Percentiles rank a stretch among this genome's conserved stretches.
phyloP scores from a whole-genome alignment of 2,113 vertebrate species.

The Columbina picui region DNA sequence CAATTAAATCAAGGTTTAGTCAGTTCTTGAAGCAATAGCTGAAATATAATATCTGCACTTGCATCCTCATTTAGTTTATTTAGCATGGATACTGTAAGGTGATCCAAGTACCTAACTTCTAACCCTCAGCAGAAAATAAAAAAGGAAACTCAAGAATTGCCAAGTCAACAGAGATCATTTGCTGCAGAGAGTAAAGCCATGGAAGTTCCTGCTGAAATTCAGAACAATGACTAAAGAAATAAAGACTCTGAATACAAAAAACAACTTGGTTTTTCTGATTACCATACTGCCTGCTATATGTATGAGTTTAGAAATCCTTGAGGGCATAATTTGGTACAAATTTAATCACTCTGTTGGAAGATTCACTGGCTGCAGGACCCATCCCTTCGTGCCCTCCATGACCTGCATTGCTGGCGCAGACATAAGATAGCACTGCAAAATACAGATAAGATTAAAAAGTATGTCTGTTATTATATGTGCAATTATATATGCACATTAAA shows the following conservation, averaged over 20 bases:
- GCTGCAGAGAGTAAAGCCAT: not conserved
- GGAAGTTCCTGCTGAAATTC: not conserved
- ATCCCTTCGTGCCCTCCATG: not conserved
- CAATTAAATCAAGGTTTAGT: conserved; percentile 29
- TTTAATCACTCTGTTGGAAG: not conserved
- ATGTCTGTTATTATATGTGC: not conserved
- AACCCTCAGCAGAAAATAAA: not conserved
- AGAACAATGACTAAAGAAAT: not conserved
- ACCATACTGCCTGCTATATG: not conserved
- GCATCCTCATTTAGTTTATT: conserved; percentile 3
- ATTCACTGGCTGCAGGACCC: not conserved
- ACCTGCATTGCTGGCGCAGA: not conserved
- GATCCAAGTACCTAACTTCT: not conserved
- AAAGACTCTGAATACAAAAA: not conserved
- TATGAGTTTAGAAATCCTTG: not conserved
- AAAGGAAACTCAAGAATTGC: not conserved
- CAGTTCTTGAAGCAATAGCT: not conserved
- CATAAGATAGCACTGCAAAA: fast-evolving
- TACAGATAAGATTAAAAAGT: not conserved
- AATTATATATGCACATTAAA: not conserved
- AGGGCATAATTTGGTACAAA: not conserved
- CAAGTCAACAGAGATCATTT: not conserved
- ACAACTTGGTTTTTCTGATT: not conserved
- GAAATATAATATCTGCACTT: not conserved
- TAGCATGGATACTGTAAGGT: not conserved